Conservation (phyloP, 1,140 invertebrate species). For the Zaprionus lachaisei region DNA sequence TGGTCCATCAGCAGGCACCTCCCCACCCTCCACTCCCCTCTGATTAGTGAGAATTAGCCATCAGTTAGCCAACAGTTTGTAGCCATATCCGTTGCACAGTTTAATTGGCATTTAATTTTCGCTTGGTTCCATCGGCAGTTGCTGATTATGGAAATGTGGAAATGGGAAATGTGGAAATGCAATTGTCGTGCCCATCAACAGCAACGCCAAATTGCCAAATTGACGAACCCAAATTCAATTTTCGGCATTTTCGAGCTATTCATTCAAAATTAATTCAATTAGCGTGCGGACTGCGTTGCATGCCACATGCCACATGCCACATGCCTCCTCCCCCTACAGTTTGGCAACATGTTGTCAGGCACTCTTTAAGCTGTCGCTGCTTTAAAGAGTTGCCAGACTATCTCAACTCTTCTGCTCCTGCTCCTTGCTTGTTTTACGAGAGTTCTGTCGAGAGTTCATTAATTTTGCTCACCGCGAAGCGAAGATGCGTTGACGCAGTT, state of each 20-base stretch:
- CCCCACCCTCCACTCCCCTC: neutral
- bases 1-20: neutral
- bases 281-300: constrained; percentile 15
- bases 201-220: constrained; percentile 54
- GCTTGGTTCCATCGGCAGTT: constrained; percentile 29
- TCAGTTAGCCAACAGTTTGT: constrained; percentile 48
- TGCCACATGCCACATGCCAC: neutral
- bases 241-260: constrained; percentile 46
- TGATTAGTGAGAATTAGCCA: constrained; percentile 27
- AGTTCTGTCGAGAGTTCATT: constrained; percentile 21
- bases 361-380: neutral
- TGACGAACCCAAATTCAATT: constrained; percentile 61
- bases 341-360: neutral
- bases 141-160: constrained; percentile 64
- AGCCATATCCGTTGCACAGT: constrained; percentile 42
- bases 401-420: neutral
- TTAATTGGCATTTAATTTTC: constrained; percentile 79
- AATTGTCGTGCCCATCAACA: constrained; percentile 21
- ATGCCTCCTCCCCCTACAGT: too few relatives aligned
- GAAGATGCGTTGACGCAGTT: constrained; percentile 28
- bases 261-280: constrained; percentile 72
- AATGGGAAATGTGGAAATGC: constrained; percentile 34
- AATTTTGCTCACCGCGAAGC: constrained; percentile 11
- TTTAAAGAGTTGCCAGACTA: constrained; percentile 8
- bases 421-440: neutral